Percentiles rank a stretch among this genome's conserved stretches.
phyloP scores from a whole-genome alignment of 2,113 vertebrate genomes.

The Alces alces region DNA sequence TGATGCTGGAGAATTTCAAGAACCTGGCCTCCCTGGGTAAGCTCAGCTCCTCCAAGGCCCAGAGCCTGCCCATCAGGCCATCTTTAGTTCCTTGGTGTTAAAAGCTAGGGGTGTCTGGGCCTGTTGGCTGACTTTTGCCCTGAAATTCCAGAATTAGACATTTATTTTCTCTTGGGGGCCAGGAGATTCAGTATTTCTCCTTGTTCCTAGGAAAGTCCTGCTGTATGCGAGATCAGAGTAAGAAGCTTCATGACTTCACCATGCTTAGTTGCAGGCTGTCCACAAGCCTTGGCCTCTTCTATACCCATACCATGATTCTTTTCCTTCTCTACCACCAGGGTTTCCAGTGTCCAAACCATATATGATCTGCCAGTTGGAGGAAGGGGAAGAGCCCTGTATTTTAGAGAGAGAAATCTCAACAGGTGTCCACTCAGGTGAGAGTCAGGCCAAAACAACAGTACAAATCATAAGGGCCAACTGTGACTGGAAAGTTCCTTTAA shows the following conservation, averaged over 20 bases:
- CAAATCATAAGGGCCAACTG: neutral
- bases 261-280: neutral
- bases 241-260: neutral
- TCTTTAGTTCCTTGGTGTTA: neutral
- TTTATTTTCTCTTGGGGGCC: neutral
- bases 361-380: conserved; percentile 34
- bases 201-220: neutral
- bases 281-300: neutral
- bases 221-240: neutral
- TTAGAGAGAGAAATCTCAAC: neutral
- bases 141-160: neutral
- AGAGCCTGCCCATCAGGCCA: neutral
- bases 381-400: neutral
- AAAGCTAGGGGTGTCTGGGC: neutral
- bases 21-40: conserved; percentile 40
- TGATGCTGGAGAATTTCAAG: conserved; percentile 51
- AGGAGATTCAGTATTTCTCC: neutral
- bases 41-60: neutral
- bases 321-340: conserved; percentile 36
- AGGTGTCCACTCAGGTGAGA: neutral
- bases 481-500: neutral
- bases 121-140: neutral
- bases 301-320: neutral
- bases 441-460: neutral
- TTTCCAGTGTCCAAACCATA: conserved; percentile 23